phyloP scores from a whole-genome alignment of 2,113 vertebrate genomes.

The Origma solitaria region DNA sequence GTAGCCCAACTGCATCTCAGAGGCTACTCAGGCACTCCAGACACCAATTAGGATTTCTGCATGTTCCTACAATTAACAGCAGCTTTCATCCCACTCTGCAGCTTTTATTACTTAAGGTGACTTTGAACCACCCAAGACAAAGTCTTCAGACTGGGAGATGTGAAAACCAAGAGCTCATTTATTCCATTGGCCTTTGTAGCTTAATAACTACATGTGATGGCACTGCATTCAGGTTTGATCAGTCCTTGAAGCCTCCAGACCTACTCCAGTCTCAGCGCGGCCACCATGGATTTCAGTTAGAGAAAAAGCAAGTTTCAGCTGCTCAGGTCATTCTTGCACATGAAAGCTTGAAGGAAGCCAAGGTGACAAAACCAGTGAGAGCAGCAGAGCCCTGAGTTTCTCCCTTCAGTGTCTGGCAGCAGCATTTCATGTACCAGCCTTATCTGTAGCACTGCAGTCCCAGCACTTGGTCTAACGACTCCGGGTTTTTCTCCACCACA shows the following conservation, averaged over 20 bases:
- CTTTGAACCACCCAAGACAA: conserved; percentile 1
- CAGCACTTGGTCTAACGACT: neutral
- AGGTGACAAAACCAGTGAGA: neutral
- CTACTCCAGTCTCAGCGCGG: neutral
- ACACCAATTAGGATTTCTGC: neutral
- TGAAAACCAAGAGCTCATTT: neutral
- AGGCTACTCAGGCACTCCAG: neutral
- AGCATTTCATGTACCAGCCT: neutral
- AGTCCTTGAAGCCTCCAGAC: neutral
- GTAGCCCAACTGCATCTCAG: neutral
- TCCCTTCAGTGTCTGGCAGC: neutral
- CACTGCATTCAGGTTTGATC: neutral
- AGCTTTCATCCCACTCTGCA: neutral
- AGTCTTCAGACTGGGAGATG: neutral
- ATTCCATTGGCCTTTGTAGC: neutral
- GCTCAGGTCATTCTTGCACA: neutral
- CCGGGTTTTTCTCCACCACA: neutral
- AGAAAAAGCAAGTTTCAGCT: neutral
- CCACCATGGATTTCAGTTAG: neutral
- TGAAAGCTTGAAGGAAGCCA: neutral
- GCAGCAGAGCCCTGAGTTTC: neutral
- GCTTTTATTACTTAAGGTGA: neutral
- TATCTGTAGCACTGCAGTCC: conserved; percentile 21
- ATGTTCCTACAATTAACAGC: neutral
- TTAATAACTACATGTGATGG: neutral